Base-by-base conservation (phyloP, 2,113 vertebrate genomes). In the Otolemur garnettii region DNA sequence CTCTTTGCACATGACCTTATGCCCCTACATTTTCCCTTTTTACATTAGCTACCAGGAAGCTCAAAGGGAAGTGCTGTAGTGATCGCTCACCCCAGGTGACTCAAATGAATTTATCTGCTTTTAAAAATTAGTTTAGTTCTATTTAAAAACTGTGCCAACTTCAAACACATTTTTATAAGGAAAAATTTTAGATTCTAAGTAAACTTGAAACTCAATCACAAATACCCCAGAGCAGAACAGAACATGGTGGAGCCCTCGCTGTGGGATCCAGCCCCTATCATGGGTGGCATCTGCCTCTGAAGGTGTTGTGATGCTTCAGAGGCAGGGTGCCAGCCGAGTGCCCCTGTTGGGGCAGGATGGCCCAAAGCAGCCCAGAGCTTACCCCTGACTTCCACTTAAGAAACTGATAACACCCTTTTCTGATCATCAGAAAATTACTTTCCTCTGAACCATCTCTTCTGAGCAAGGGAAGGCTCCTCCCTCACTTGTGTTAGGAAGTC, bases 211-310 rank as follows among this genome's bases (percentile, higher is more conserved):
- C 24, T 17, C 42, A 12, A 26, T 28, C 24, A 24, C 53, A 2
- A 50, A 30, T 2, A 18, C 21, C 35, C 30, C 18, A 18, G 80
- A 4, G 19, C 42, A 78, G 62, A 53, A 30, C 5, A 35, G 78
- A 59, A 18, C 33, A 8, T 60, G 5, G 57, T 1, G 18, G 19
- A 14, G 0, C 35, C 35, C 50, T 24, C 53, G 22, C 86, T 4
- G 0, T 3, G 22, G 0, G 11, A 26, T 15, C 17, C 0, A n/a
- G 28, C 0, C 1, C n/a, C 45, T 7, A 0, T 14, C 3, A 7
- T 1, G 15, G 55, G 64, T 8, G 10, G 12, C 0, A 7, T 14
- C 82, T 45, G 4, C 22, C 42, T 53, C 35, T 59, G 72, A 35
- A 71, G 35, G 79, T 7, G 7, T 1, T 15, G 26, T 15, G 1